Base-by-base conservation (phyloP, 2,113 vertebrate genomes). In the Epinephelus fuscoguttatus region DNA sequence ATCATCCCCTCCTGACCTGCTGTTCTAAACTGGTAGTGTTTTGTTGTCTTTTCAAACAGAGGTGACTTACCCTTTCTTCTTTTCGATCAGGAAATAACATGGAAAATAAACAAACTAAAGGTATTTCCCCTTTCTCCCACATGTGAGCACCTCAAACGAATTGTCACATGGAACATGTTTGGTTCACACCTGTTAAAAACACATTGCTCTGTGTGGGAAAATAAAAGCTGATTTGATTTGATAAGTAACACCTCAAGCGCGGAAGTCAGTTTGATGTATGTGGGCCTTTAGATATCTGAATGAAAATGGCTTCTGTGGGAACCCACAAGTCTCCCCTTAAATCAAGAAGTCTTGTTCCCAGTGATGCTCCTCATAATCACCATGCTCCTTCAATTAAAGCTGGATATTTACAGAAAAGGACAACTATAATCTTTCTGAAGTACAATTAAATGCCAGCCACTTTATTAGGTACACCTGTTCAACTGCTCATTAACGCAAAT, bases 171-270 rank as follows among this genome's bases (percentile, higher is more conserved):
- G 66, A 50, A 62, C 63, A 19, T n/a, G 23, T 72, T 59, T n/a
- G 66, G 52, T 84, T 85, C 67, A 53, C 60, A 11, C 37, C 19
- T 45, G 50, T 70, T 69, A 64, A 81, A 87, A 88, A 70, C 71
- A 78, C 49, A 25, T 55, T 9, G 19, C 72, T 75, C 70, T 5
- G 23, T 19, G 50, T 78, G 56, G 33, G 23, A 75, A 76, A 87
- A 83, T 64, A 89, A 64, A 69, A 77, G 85, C 84, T 91, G 88
- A 61, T 72, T 80, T 73, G 64, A 78, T 82, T 88, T 90, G 84
- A 88, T 82, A 75, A 62, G 52, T 59, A 87, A 84, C 80, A 87
- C 77, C 85, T 84, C 74, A 79, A 67, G 80, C 71, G 63, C 59
- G 3, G 33, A 37, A 7, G 33, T 37, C 33, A 7, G 33, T 6